Base-by-base conservation (phyloP, 2,888 invertebrate species). In the Hydraecia micacea region DNA sequence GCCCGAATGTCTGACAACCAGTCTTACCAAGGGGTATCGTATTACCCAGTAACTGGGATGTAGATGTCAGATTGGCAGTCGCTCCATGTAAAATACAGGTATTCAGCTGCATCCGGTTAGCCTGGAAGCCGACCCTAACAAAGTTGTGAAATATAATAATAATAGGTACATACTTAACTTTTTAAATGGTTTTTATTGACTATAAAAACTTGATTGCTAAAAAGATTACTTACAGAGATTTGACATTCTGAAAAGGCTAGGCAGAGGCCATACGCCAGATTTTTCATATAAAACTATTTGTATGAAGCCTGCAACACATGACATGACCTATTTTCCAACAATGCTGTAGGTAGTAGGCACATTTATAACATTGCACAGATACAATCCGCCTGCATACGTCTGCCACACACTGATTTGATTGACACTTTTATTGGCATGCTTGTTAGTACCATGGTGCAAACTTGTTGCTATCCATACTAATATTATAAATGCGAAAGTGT, bases 381-480 rank as follows among this genome's bases (percentile, higher is more conserved):
- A 60, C 66, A 60, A 75, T 66, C 32, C 11, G 39, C 9, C n/a
- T 49, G 65, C 58, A 75, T 15, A 58, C 25, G 58, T 52, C 58
- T 58, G 39, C 25, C 63, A 18, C 32, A 36, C 32, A 25, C 18
- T 77, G 82, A 60, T 75, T 82, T 67, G 79, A 82, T 82, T 75
- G 82, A 60, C 32, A 36, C 9, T 32, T 81, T 81, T 66, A 79
- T 75, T 81, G 65, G 39, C 49, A 32, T 1, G 58, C 39, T 42
- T 13, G 46, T 55, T 65, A 25, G 65, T 25, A n/a, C 55, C 55
- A n/a, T 58, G 32, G n/a, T 36, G 42, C 49, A 60, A n/a, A 75
- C 75, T 81, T 75, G 81, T 42, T 46, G 52, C 62, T 28, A 1
- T n/a, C n/a, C n/a, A n/a, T 32, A 32, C 1, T 32, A 32, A 32